phyloP scores from a whole-genome alignment of 2,888 invertebrate genomes.

The Frankliniella fusca region DNA sequence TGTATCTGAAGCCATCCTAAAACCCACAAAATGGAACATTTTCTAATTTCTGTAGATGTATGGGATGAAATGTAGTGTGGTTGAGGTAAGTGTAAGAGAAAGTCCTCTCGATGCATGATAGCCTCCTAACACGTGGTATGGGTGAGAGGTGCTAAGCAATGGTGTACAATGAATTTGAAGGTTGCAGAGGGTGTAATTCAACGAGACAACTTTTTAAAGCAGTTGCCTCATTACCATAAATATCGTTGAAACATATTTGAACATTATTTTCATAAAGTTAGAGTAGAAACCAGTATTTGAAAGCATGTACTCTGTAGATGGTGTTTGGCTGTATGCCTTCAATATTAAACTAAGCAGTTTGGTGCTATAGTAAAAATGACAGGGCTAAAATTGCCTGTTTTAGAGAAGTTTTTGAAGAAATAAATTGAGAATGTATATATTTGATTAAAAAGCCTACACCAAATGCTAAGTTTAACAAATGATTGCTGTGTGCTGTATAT shows the following conservation, averaged over 20 bases:
- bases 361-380: background rate
- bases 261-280: too few relatives aligned
- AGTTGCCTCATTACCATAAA: too few relatives aligned
- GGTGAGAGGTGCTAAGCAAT: background rate
- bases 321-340: slow-evolving; percentile 9
- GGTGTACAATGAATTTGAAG: too few relatives aligned
- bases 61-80: background rate
- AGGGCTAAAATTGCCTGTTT: too few relatives aligned
- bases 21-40: background rate
- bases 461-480: background rate
- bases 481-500: slow-evolving; percentile 6
- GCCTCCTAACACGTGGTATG: background rate
- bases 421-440: background rate
- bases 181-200: too few relatives aligned
- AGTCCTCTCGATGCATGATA: background rate
- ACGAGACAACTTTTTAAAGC: too few relatives aligned
- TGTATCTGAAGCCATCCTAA: background rate
- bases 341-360: background rate
- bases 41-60: background rate
- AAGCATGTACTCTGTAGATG: background rate
- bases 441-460: background rate
- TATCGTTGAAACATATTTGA: too few relatives aligned
- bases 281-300: background rate
- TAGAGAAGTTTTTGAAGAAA: too few relatives aligned
- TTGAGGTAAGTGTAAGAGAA: background rate